Percentiles rank a stretch among this genome's conserved stretches.
phyloP scores from a whole-genome alignment of 2,888 invertebrate genomes.

The Drosophila sordidula region DNA sequence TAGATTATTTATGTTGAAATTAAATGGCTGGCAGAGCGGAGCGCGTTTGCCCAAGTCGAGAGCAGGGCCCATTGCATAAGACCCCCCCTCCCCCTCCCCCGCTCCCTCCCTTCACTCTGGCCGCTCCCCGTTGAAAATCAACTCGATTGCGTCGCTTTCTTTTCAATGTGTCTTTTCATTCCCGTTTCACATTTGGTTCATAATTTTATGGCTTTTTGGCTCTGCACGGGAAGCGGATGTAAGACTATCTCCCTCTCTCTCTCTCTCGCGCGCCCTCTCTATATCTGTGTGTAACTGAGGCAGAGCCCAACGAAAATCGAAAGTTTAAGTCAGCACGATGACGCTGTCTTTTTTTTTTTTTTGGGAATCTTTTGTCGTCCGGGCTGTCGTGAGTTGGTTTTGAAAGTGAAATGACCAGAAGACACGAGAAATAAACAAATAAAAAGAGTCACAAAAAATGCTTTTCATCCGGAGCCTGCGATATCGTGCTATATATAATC shows the following conservation, averaged over 20 bases:
- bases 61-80: conserved; percentile 74
- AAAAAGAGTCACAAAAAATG: conserved; percentile 18
- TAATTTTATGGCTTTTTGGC: conserved; percentile 71
- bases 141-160: conserved; percentile 63
- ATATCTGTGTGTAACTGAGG: conserved; percentile 8
- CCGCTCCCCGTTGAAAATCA: conserved; percentile 1
- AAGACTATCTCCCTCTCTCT: conserved; percentile 28
- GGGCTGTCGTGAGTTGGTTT: conserved; percentile 70
- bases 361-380: conserved; percentile 56
- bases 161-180: conserved; percentile 49
- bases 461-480: conserved; percentile 4
- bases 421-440: conserved; percentile 16
- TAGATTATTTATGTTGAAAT: conserved; percentile 70
- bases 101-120: background rate
- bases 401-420: conserved; percentile 80
- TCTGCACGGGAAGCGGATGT: conserved; percentile 78
- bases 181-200: conserved; percentile 70
- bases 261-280: background rate
- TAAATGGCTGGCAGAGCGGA: conserved; percentile 70
- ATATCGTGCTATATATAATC: background rate
- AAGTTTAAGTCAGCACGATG: conserved; percentile 71
- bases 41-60: conserved; percentile 55
- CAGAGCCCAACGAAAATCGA: conserved; percentile 73
- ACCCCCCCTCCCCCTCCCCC: background rate
- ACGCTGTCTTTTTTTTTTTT: conserved; percentile 51